Evolutionary conservation across 2,797 vertebrate species (phyloP).

Genomic region (Erethizon dorsatum): DNA sequence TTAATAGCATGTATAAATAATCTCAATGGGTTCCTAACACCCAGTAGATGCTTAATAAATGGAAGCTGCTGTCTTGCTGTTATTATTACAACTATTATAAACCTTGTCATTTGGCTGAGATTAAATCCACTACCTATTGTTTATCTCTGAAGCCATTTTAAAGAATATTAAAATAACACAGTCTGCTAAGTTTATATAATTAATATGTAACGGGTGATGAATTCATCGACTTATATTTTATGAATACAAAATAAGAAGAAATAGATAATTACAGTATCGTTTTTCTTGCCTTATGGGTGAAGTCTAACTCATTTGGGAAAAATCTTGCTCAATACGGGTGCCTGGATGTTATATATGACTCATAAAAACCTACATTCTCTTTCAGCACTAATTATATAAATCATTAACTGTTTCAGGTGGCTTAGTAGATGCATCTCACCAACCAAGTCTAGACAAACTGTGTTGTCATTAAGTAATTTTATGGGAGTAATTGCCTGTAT

Average conservation of each 20-base stretch:
- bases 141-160: conserved; percentile 25
- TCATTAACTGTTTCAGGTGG: neutral
- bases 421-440: neutral
- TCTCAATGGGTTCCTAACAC: neutral
- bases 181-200: conserved; percentile 59
- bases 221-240: conserved; percentile 38
- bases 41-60: conserved; percentile 20
- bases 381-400: conserved; percentile 8
- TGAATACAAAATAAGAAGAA: neutral
- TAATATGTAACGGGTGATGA: conserved; percentile 33
- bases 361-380: neutral
- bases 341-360: neutral
- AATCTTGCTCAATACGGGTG: neutral
- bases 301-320: neutral
- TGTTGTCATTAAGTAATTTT: conserved; percentile 59
- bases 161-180: conserved; percentile 62
- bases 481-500: conserved; percentile 22
- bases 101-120: conserved; percentile 5
- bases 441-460: conserved; percentile 34
- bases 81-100: neutral
- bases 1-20: neutral
- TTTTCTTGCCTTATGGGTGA: neutral
- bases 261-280: neutral
- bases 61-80: neutral
- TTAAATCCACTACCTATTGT: conserved; percentile 32